Evolutionary conservation across 1,140 invertebrate species (phyloP).

Genomic region (Eupeodes corollae): DNA sequence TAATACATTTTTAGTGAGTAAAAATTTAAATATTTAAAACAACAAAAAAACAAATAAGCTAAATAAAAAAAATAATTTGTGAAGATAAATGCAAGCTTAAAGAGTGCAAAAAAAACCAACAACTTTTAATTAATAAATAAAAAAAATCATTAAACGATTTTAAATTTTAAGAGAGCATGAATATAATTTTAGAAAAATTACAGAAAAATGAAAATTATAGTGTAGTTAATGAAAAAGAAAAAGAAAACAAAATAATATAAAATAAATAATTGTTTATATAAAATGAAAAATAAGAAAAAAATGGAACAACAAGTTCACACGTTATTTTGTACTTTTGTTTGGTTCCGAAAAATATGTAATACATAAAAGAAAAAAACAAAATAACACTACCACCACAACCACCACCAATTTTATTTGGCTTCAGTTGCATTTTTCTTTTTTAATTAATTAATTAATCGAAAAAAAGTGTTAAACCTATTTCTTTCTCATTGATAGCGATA

Average conservation of each 20-base stretch:
- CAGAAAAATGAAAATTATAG: slow-evolving; percentile 16
- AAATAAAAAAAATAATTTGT: slow-evolving; percentile 31
- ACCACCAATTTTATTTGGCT: too few relatives aligned
- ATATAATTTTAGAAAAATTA: not conserved
- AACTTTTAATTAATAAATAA: slow-evolving; percentile 1
- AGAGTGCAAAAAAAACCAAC: slow-evolving; percentile 20
- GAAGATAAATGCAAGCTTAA: slow-evolving; percentile 34
- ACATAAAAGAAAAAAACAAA: too few relatives aligned
- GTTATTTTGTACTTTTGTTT: too few relatives aligned
- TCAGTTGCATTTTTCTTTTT: too few relatives aligned
- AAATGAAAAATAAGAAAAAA: slow-evolving; percentile 9
- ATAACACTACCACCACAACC: too few relatives aligned
- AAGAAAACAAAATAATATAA: slow-evolving; percentile 18
- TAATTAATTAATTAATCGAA: too few relatives aligned
- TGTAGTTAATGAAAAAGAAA: slow-evolving; percentile 32
- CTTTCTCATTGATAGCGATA: too few relatives aligned
- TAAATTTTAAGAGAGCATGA: too few relatives aligned
- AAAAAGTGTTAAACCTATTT: too few relatives aligned
- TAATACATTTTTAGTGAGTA: slow-evolving; percentile 15
- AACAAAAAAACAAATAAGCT: slow-evolving; percentile 17
- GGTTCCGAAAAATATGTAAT: too few relatives aligned
- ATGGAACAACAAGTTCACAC: not conserved
- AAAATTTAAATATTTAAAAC: slow-evolving; percentile 12
- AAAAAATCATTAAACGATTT: not conserved
- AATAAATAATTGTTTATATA: slow-evolving; percentile 17